Conservation (phyloP, 1,140 invertebrate genomes). For the Gryon sp. region DNA sequence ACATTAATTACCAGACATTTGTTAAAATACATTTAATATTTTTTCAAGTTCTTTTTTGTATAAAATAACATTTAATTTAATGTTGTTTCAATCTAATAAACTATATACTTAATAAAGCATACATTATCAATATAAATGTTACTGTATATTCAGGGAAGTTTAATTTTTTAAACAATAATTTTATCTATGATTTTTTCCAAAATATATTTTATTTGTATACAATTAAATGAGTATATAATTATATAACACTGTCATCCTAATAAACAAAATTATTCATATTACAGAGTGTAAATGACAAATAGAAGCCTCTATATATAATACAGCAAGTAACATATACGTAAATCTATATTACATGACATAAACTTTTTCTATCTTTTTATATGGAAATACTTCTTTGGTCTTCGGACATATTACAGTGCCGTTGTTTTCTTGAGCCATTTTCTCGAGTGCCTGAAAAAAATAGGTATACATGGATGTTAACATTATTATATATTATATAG, state of each 20-base stretch:
- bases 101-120: too few species aligned
- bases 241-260: slow-evolving; percentile 35
- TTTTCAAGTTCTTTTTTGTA: too few species aligned
- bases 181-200: slow-evolving; percentile 16
- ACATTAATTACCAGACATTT: too few species aligned
- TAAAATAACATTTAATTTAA: too few species aligned
- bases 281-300: slow-evolving; percentile 21
- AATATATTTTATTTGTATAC: slow-evolving; percentile 52
- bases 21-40: too few species aligned
- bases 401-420: slow-evolving; percentile 94
- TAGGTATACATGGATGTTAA: background rate
- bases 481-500: slow-evolving; percentile 1
- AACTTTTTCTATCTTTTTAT: slow-evolving; percentile 95
- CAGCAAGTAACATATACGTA: slow-evolving; percentile 48
- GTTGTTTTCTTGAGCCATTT: slow-evolving; percentile 93
- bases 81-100: too few species aligned
- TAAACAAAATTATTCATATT: slow-evolving; percentile 34
- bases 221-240: slow-evolving; percentile 29
- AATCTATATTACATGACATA: slow-evolving; percentile 91
- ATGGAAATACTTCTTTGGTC: slow-evolving; percentile 92
- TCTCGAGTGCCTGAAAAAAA: slow-evolving; percentile 85
- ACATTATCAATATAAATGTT: too few species aligned
- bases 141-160: too few species aligned
- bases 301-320: slow-evolving; percentile 59
- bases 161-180: too few species aligned